Evolutionary conservation across 2,113 vertebrate genomes (phyloP), one percentile per base, ranked within the genome.

Genomic region (Caloenas nicobarica): DNA sequence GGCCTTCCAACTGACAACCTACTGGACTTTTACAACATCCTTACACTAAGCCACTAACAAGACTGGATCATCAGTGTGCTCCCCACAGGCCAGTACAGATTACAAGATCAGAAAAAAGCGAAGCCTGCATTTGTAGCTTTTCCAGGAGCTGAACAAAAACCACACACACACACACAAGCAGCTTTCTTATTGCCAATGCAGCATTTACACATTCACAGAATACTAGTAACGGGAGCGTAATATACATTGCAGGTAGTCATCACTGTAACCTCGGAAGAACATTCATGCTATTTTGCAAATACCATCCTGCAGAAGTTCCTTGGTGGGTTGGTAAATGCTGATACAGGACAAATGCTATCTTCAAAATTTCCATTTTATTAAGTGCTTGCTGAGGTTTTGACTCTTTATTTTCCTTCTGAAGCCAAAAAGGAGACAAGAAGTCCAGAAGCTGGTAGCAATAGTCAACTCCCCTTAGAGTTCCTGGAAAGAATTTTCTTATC

Each of bases 401-500:
- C 72, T 88, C 38, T 29, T 78, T 21, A 36, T 83, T 46, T 92
- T 81, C 46, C 36, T 78, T 74, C 68, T 74, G 80, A 91, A 93
- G 86, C n/a, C 51, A 65, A 76, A 86, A 68, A 89, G 48, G 23
- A 93, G 56, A 85, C 53, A 82, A 86, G 71, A 38, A 81, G n/a
- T 44, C 58, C 80, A 92, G 80, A 90, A 86, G 46, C 68, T 38
- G 13, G 16, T 33, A 94, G 56, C 86, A 89, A 46, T 3, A 70
- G 33, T 71, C 42, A 66, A 58, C 60, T 86, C 76, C 72, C 13
- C 42, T 96, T 87, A 92, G 56, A 79, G 61, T 56, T 93, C 89
- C 89, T 93, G 95, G 91, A 95, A 95, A 93, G 91, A 93, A 95
- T 92, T 92, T 87, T 68, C 91, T 95, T 91, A 93, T 91, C 93